Evolutionary conservation across 2,888 invertebrate genomes (phyloP), one percentile per base, ranked within the genome.

Genomic region (Heteromyza rotundicornis): DNA sequence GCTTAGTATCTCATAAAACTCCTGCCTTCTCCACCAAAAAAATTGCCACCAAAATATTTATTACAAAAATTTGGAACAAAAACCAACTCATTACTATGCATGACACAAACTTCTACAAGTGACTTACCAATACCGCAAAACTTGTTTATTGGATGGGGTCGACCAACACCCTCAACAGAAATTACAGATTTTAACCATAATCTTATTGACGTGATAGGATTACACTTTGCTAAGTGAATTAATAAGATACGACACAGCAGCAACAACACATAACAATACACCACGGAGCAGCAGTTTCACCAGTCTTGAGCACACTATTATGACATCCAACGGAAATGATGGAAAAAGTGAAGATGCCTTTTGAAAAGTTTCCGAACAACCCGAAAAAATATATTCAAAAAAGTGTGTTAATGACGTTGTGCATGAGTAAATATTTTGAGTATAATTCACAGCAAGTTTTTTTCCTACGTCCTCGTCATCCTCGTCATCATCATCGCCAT

Each of bases 151-250:
- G 7, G 35, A 50, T 17, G 36, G n/a, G 17, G 17, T 10, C 19
- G 23, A 17, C 44, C 19, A 19, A 56, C n/a, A 19, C 20, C 27
- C 2, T 7, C 17, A 16, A 20, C 2, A n/a, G 27, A 10, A 75
- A 74, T 74, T 75, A 73, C 75, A 75, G 75, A 76, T 76, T 74
- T 71, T 64, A 73, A 76, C 77, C 75, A 74, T 74, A 74, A 74
- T 75, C 74, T 75, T 74, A 74, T 74, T 76, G 74, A 74, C 74
- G 74, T 74, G 74, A 74, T 74, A 75, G 74, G 74, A 74, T 74
- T 74, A 74, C 74, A 74, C 77, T 74, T 74, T 76, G 75, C 77
- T 74, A 74, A 74, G 74, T 74, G 74, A 74, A 74, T 74, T 74
- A 74, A 74, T 76, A 75, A 76, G 76, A 75, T 76, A 68, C 32